phyloP scores from a whole-genome alignment of 2,113 vertebrate genomes.

The Nannobrachium achirus region DNA sequence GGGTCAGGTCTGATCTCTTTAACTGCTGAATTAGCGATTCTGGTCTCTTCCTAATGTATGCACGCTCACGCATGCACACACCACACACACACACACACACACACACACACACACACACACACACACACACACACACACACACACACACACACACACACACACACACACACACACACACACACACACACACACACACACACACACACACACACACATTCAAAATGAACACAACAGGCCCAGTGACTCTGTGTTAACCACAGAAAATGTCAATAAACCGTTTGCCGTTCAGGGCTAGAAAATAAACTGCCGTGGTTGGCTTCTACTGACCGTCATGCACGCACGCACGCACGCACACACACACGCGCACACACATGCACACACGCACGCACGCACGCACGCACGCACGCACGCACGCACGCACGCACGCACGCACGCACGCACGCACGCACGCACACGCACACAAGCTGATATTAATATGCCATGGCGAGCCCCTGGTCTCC shows the following conservation, averaged over 20 bases:
- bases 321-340: conserved; percentile 31
- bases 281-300: too few relatives aligned
- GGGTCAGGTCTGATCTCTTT: conserved; percentile 58
- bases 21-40: conserved; percentile 56
- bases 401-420: conserved; percentile 13
- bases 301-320: too few relatives aligned
- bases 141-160: conserved; percentile 4
- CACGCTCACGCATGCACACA: conserved; percentile 23
- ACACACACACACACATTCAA: not conserved
- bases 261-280: too few relatives aligned
- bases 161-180: too few relatives aligned
- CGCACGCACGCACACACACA: conserved; percentile 10
- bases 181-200: too few relatives aligned
- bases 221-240: not conserved
- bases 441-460: conserved; percentile 12
- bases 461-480: conserved; percentile 54
- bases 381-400: conserved; percentile 32
- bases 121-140: not conserved
- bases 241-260: too few relatives aligned
- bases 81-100: too few relatives aligned
- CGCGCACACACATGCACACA: conserved; percentile 8
- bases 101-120: not conserved
- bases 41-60: conserved; percentile 9
- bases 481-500: conserved; percentile 6
- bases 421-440: conserved; percentile 48